Evolutionary conservation across 2,888 invertebrate genomes (phyloP).

Genomic region (Byasa hedistus): DNA sequence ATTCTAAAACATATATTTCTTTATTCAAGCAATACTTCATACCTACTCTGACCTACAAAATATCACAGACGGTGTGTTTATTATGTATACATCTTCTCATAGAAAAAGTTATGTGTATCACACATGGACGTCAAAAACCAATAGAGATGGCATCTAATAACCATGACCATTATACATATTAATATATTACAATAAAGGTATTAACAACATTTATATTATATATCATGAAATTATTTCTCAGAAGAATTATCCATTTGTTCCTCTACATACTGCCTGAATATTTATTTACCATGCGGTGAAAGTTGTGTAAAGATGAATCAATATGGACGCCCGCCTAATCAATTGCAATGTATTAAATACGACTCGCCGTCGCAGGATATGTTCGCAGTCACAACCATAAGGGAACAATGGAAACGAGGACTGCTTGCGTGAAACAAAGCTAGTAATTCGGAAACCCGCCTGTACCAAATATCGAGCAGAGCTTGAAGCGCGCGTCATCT

Average conservation of each 20-base stretch:
- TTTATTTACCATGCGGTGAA: constrained; percentile 36
- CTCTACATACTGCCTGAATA: constrained; percentile 45
- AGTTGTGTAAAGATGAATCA: constrained; percentile 34
- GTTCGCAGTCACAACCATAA: constrained; percentile 77
- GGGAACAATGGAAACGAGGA: constrained; percentile 53
- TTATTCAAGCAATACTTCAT: constrained; percentile 77
- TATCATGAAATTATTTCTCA: constrained; percentile 69
- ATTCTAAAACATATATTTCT: constrained; percentile 74
- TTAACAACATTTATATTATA: constrained; percentile 63
- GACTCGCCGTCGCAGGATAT: constrained; percentile 54
- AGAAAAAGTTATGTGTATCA: constrained; percentile 78
- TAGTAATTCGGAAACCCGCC: constrained; percentile 42
- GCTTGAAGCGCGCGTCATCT: constrained; percentile 63
- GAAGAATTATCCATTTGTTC: constrained; percentile 63
- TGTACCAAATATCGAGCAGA: constrained; percentile 57
- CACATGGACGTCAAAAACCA: constrained; percentile 78
- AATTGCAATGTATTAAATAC: constrained; percentile 37
- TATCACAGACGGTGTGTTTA: constrained; percentile 80
- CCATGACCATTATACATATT: constrained; percentile 65
- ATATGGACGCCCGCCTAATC: constrained; percentile 35
- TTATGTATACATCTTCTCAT: constrained; percentile 80
- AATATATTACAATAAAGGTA: constrained; percentile 55
- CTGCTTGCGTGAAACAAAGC: constrained; percentile 50
- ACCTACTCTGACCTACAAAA: constrained; percentile 78
- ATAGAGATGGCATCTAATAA: constrained; percentile 75